Percentiles rank a stretch among this genome's conserved stretches.
Conservation (phyloP, 2,113 vertebrate species). For the Hyaena hyaena region DNA sequence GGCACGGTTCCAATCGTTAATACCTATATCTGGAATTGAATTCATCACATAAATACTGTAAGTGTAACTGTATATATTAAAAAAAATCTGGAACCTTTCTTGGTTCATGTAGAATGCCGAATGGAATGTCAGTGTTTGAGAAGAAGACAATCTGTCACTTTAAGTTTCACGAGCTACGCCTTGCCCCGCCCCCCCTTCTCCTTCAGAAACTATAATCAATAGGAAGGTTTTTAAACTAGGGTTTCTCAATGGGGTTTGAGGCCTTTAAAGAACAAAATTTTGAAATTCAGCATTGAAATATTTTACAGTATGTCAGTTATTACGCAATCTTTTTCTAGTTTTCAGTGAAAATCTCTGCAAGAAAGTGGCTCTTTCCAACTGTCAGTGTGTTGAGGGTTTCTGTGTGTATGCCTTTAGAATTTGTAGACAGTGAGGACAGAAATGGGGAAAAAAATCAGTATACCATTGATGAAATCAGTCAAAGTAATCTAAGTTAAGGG, state of each 20-base stretch:
- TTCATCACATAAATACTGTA: slow-evolving; percentile 58
- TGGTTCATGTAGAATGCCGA: slow-evolving; percentile 61
- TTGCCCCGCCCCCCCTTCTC: not conserved
- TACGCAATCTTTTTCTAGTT: slow-evolving; percentile 31
- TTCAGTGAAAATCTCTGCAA: not conserved
- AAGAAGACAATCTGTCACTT: slow-evolving; percentile 74
- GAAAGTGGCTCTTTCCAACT: not conserved
- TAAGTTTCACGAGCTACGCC: slow-evolving; percentile 59
- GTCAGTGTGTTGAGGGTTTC: not conserved
- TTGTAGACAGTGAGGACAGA: slow-evolving; percentile 35
- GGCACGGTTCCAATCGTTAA: slow-evolving; percentile 45
- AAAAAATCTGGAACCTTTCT: slow-evolving; percentile 38
- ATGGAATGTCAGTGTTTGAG: slow-evolving; percentile 58
- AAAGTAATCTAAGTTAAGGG: not conserved
- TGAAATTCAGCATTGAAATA: slow-evolving; percentile 16
- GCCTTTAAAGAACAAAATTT: slow-evolving; percentile 58
- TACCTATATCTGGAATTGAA: slow-evolving; percentile 64
- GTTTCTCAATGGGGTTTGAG: slow-evolving; percentile 65
- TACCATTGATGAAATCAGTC: not conserved
- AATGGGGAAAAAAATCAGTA: slow-evolving; percentile 14
- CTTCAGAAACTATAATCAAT: slow-evolving; percentile 71
- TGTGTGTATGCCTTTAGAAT: not conserved
- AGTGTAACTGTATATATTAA: slow-evolving; percentile 28
- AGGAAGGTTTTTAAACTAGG: slow-evolving; percentile 47
- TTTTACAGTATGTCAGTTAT: slow-evolving; percentile 7